phyloP scores from a whole-genome alignment of 2,113 vertebrate genomes.

The Agapornis roseicollis region DNA sequence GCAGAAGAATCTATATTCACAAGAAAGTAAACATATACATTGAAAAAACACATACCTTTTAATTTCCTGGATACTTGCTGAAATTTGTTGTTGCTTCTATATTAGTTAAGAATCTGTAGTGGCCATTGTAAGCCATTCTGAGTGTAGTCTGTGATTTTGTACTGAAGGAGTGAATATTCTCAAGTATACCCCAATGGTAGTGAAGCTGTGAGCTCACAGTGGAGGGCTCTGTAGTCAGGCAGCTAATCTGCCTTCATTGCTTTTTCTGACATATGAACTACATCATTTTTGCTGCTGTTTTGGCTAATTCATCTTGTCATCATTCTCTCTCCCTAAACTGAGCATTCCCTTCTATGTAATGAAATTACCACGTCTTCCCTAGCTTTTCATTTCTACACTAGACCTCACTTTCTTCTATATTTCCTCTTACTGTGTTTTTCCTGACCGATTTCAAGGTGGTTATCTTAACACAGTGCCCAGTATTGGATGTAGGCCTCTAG shows the following conservation, averaged over 20 bases:
- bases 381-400: not conserved
- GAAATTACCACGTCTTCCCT: not conserved
- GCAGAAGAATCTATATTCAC: not conserved
- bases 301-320: not conserved
- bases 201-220: not conserved
- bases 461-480: not conserved
- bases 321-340: not conserved
- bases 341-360: not conserved
- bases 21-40: not conserved
- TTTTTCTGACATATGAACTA: not conserved
- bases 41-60: not conserved
- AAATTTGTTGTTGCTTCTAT: not conserved
- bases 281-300: constrained; percentile 1
- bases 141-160: not conserved
- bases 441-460: not conserved
- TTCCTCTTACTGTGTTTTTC: not conserved
- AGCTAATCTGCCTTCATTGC: not conserved
- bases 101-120: not conserved
- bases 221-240: not conserved
- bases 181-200: not conserved
- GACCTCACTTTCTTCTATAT: not conserved
- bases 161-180: not conserved
- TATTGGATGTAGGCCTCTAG: not conserved
- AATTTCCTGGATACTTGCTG: not conserved
- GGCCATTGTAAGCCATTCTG: not conserved